Evolutionary conservation across 1,140 invertebrate genomes (phyloP).

Genomic region (Atta texana): DNA sequence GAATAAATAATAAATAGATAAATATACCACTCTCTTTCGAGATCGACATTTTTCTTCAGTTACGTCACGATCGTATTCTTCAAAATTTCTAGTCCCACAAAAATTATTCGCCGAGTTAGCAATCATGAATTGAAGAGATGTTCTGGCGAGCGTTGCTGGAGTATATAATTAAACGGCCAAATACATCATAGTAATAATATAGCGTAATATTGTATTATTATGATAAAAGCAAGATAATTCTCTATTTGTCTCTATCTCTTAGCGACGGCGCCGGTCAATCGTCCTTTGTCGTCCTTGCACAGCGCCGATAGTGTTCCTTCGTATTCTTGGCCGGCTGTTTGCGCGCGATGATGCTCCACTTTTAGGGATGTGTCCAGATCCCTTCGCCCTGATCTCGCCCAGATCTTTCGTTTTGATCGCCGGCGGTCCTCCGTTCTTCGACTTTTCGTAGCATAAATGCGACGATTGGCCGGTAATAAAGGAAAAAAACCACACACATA

Average conservation of each 20-base stretch:
- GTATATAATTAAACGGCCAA: conserved; percentile 82
- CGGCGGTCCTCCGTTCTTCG: not conserved
- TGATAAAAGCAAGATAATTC: conserved; percentile 66
- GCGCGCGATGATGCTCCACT: conserved; percentile 13
- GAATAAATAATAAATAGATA: not conserved
- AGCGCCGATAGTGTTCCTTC: conserved; percentile 43
- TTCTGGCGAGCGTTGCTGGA: conserved; percentile 71
- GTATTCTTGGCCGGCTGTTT: conserved; percentile 36
- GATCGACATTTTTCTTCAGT: conserved; percentile 68
- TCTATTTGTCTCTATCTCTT: conserved; percentile 55
- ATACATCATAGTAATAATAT: conserved; percentile 79
- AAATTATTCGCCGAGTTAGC: conserved; percentile 70
- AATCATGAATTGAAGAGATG: conserved; percentile 51
- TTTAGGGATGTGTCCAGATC: not conserved
- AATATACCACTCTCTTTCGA: conserved; percentile 23
- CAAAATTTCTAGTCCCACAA: conserved; percentile 81
- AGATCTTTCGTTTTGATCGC: conserved; percentile 11
- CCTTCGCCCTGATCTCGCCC: conserved; percentile 16
- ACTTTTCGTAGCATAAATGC: conserved; percentile 32
- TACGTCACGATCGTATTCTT: conserved; percentile 64
- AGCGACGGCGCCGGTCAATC: conserved; percentile 69
- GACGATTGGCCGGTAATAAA: conserved; percentile 53
- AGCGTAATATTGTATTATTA: conserved; percentile 67
- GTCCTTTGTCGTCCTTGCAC: conserved; percentile 54
- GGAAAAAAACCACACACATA: not conserved